Base-by-base conservation (phyloP, 2,888 invertebrate genomes). In the Pseudeuparius sepicola region DNA sequence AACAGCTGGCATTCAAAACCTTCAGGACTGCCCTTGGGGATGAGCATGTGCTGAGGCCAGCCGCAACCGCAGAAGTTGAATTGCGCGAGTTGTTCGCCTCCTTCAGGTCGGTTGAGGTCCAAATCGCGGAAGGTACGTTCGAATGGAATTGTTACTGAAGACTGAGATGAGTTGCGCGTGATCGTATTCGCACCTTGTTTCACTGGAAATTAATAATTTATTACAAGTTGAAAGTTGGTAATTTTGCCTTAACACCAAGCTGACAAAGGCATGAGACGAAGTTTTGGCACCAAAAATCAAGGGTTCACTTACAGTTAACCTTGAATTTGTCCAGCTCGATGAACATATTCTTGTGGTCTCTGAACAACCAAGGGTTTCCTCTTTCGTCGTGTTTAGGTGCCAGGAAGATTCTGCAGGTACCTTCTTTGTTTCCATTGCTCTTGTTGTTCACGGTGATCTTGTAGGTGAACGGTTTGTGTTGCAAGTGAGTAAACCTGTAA, bases 1-100 rank as follows among this genome's bases (percentile, higher is more conserved):
- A 82, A 85, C 24, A 86, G 63, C 45, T 80, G 73, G 52, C 75
- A 71, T 0, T 66, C 62, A 60, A 70, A 74, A 1, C 85, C 85
- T 37, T 69, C 64, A 0, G 66, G 52, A 2, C 59, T 75, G 4
- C 86, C 86, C 58, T 74, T 79, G 1, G 85, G 80, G 16, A 83
- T 46, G 5, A 86, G 67, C 73, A 86, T 71, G 59, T 86, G 84
- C 39, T 84, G 77, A 0, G 86, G 86, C 85, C 86, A 86, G 33
- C 86, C 85, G 51, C 87, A 88, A 42, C 87, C 87, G 63, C 87
- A 88, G 70, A 81, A 83, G 63, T 79, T 78, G 63, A 80, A 81
- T 47, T 68, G 65, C 2, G 61, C 63, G 33, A 63, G 44, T 1
- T 70, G 61, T 2, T 64, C 60, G 23, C 69, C 70, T 0, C 65